These are phyloP conservation scores for Puntigrus tetrazona DNA, from an alignment of 2,113 vertebrate genomes.

Conservation along the genomic window DNA sequence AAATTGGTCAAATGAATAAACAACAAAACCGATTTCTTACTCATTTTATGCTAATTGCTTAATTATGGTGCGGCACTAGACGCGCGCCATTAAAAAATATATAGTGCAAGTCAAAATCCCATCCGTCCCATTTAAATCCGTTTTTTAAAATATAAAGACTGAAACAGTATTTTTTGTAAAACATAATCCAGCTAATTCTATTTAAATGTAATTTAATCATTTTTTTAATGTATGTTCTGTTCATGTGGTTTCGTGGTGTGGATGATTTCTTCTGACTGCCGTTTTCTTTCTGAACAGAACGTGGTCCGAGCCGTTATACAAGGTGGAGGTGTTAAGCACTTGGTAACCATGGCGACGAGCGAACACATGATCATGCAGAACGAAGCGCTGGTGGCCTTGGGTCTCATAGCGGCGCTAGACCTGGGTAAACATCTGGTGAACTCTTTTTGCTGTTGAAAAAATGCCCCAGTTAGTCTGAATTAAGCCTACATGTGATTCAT, in stretches of 20 bases:
- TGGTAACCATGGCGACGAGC: slow-evolving; percentile 97
- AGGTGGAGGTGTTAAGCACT: slow-evolving; percentile 91
- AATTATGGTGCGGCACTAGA: no score
- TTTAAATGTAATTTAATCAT: no score
- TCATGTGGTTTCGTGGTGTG: neutral
- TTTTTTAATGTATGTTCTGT: neutral
- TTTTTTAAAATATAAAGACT: neutral
- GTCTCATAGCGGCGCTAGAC: slow-evolving; percentile 91
- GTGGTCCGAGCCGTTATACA: slow-evolving; percentile 92
- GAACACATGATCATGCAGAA: slow-evolving; percentile 99
- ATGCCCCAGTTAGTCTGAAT: neutral
- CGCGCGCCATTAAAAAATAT: no score
- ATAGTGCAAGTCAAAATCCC: neutral
- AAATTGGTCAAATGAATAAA: no score
- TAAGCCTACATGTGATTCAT: no score
- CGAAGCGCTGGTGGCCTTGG: slow-evolving; percentile 95
- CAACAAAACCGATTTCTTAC: neutral
- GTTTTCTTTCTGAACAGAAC: slow-evolving; percentile 76
- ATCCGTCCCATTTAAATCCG: neutral
- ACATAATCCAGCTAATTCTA: no score
- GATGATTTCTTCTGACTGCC: neutral
- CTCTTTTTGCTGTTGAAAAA: neutral
- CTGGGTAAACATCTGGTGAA: slow-evolving; percentile 76
- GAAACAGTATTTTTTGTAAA: neutral
- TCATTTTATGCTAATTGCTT: no score